phyloP scores from a whole-genome alignment of 2,113 vertebrate genomes.

The Prochilodus magdalenae region DNA sequence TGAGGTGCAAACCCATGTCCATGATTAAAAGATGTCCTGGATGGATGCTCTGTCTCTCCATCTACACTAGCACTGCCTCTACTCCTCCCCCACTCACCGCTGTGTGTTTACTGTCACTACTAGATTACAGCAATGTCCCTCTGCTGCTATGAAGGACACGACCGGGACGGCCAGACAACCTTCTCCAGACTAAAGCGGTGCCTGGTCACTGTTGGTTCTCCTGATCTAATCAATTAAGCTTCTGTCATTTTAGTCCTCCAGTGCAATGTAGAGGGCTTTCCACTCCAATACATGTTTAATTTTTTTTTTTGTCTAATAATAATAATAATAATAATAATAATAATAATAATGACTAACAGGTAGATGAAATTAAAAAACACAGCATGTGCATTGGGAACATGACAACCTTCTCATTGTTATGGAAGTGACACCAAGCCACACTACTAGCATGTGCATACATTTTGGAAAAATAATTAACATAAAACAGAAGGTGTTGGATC shows the following conservation, averaged over 20 bases:
- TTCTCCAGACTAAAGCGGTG: conserved; percentile 18
- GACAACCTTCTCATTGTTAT: too few species aligned
- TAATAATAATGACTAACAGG: not conserved
- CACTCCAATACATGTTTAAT: too few species aligned
- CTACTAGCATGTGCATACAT: too few species aligned
- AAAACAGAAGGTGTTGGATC: too few species aligned
- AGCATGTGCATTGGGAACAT: too few species aligned
- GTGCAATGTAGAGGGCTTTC: not conserved
- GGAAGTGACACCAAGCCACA: too few species aligned
- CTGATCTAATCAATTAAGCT: not conserved
- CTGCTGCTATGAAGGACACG: conserved; percentile 14
- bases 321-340: too few species aligned
- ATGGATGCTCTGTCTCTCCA: not conserved
- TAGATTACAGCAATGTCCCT: conserved; percentile 24
- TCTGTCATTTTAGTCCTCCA: not conserved
- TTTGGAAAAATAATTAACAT: too few species aligned
- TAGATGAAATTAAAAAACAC: not conserved
- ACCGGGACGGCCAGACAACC: conserved; percentile 14
- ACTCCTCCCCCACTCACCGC: conserved; percentile 9
- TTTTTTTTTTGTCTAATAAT: too few species aligned
- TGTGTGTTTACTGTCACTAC: not conserved
- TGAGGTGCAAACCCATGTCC: not conserved
- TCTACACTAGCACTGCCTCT: not conserved
- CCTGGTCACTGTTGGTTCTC: not conserved
- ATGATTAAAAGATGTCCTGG: conserved; percentile 34